Base-by-base conservation (phyloP, 2,113 vertebrate genomes). In the Trematomus loennbergii region DNA sequence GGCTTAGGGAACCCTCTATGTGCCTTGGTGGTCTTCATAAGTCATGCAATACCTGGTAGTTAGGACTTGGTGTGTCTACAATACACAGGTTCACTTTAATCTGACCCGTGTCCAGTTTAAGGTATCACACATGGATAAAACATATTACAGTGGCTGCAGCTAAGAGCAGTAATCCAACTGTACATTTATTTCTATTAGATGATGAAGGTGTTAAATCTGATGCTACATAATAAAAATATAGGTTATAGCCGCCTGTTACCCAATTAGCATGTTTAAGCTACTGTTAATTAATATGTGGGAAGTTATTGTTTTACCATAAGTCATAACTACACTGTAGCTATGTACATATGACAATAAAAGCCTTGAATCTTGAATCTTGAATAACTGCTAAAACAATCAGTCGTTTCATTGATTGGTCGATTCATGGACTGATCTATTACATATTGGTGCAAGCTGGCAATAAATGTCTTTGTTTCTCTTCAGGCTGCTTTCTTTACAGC, bases 401-500 rank as follows among this genome's bases (percentile, higher is more conserved):
- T 53, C 5, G 17, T 18, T 52, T 52, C 17, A 52, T 52, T 52
- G 50, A 52, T n/a, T 53, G 1, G 50, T 53, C 17, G 20, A 15
- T 7, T 20, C 17, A 18, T 53, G 17, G 18, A 17, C 20, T 18
- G 63, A 22, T 58, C 7, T 54, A 7, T 54, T 16, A 16, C 4
- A 22, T 10, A 3, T 29, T 29, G 2, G 22, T 33, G 43, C 10
- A 17, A 29, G 45, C 1, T 18, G 40, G 2, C 18, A 49, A 7
- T 46, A 13, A 36, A 22, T 54, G 18, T 48, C 13, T 72, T 2
- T 54, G 9, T 59, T 55, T 70, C 13, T 9, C 18, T 0, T 2
- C 66, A 92, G 89, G 91, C 87, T 2, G 89, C 83, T 3, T 91
- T 45, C 72, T 91, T 92, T 70, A 92, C 89, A 18, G 89, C 91